A percentile compares a stretch with the other conserved stretches of the same genome.
phyloP scores from a whole-genome alignment of 2,113 vertebrate genomes.

The Etheostoma cragini region DNA sequence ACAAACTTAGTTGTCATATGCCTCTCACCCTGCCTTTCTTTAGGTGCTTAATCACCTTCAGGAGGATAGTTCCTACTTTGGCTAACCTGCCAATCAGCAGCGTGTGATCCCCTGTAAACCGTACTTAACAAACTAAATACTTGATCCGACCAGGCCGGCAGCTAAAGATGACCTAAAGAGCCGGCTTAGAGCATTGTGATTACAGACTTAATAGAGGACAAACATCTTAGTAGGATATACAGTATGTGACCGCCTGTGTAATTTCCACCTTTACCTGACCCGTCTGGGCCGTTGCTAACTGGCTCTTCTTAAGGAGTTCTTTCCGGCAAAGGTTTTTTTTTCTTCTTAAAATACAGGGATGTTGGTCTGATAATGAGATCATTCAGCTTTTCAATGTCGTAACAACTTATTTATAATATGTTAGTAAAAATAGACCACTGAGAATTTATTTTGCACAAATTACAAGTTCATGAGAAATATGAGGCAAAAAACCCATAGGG shows the following conservation, averaged over 20 bases:
- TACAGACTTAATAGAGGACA: conserved; percentile 85
- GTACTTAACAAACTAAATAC: conserved; percentile 88
- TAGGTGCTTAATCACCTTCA: conserved; percentile 90
- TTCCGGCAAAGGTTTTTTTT: background rate
- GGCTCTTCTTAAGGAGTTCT: conserved; percentile 50
- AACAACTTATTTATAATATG: background rate
- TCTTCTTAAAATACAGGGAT: background rate
- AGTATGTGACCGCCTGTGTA: conserved; percentile 71
- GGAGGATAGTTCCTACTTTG: conserved; percentile 85
- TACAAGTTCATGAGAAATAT: background rate
- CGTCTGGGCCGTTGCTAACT: conserved; percentile 75
- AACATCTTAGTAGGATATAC: conserved; percentile 82
- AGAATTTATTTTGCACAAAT: background rate
- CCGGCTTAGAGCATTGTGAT: conserved; percentile 83
- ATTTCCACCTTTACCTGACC: conserved; percentile 63
- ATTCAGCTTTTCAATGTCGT: background rate
- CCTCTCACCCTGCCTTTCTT: conserved; percentile 89
- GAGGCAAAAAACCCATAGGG: background rate
- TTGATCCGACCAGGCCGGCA: conserved; percentile 85
- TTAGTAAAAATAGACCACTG: background rate
- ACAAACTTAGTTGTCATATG: conserved; percentile 85
- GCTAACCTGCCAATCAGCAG: conserved; percentile 81
- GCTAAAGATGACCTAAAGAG: conserved; percentile 81
- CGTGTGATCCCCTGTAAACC: conserved; percentile 81
- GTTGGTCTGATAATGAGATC: background rate